Base-by-base conservation (phyloP, 2,113 vertebrate species). In the Alectura lathami region DNA sequence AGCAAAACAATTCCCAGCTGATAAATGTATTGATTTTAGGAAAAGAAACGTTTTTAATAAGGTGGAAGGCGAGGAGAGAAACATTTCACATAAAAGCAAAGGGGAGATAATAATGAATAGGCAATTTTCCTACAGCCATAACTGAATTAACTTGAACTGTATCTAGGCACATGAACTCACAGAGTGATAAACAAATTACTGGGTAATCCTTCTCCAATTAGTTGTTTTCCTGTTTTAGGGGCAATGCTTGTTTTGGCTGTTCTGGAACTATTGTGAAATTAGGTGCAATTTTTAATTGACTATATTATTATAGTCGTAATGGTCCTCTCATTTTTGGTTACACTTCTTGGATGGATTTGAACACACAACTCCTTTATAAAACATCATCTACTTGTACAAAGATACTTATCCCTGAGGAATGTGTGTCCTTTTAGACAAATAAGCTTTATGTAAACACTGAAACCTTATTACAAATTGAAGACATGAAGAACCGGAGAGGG, bases 21-120 rank as follows among this genome's bases (percentile, higher is more conserved):
- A 77, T 77, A 80, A 70, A 63, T 83, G 88, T 83, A 95, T 95
- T 92, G 95, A 96, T 96, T 95, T 95, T 86, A 74, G 47, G 59
- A 94, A 67, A 95, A 88, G 59, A 94, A 95, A 94, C 47, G 32
- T 73, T 93, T 94, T 90, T 94, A 93, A 90, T 95, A 93, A 86
- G 88, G 63, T 93, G 63, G 51, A 96, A 91, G 77, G 50, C 69
- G 34, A 59, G 32, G n/a, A 43, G 60, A 23, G 80, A 48, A 60
- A 6, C 29, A 64, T 60, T 62, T 94, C 59, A 83, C 76, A 93
- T 22, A 83, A 74, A 91, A 78, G 22, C 79, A 78, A 66, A 66
- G 80, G 22, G 57, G 72, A 91, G 30, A 53, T 16, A 76, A 62
- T 64, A 88, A 66, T 83, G 93, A 93, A 86, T 8, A 96, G 64